phyloP scores from a whole-genome alignment of 2,888 invertebrate genomes.

The Lycaena phlaeas region DNA sequence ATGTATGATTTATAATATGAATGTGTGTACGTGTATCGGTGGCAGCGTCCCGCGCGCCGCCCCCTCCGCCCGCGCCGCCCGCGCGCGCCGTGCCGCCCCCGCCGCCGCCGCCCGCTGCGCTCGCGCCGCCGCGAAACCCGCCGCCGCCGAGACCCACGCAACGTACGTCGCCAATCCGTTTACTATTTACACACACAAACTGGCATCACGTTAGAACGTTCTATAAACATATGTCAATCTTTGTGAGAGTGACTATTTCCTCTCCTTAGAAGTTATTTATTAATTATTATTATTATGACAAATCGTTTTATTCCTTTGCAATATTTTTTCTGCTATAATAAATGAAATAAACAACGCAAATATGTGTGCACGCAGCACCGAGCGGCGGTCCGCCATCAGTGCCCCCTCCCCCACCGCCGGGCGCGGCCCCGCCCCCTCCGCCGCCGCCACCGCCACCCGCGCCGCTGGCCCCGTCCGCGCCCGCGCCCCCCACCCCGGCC shows the following conservation, averaged over 20 bases:
- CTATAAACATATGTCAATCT: too few relatives aligned
- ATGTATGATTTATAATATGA: too few relatives aligned
- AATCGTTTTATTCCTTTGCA: too few relatives aligned
- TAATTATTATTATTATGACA: too few relatives aligned
- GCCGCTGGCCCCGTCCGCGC: slow-evolving; percentile 31
- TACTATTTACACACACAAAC: too few relatives aligned
- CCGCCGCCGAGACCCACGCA: slow-evolving; percentile 69
- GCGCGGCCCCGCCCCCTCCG: slow-evolving; percentile 38
- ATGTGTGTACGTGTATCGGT: too few relatives aligned
- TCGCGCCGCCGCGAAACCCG: slow-evolving; percentile 50
- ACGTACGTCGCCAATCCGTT: too few relatives aligned
- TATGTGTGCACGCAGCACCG: slow-evolving; percentile 29
- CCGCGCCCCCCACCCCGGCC: slow-evolving; percentile 46
- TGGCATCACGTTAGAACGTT: too few relatives aligned
- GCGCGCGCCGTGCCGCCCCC: slow-evolving; percentile 65
- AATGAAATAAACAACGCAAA: too few relatives aligned
- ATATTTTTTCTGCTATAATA: too few relatives aligned
- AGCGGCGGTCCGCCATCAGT: slow-evolving; percentile 34
- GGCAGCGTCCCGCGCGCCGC: slow-evolving; percentile 63
- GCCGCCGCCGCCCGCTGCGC: slow-evolving; percentile 33
- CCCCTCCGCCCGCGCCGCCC: slow-evolving; percentile 76
- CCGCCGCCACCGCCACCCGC: slow-evolving; percentile 38
- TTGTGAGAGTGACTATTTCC: too few relatives aligned
- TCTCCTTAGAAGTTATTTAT: too few relatives aligned
- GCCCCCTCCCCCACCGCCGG: slow-evolving; percentile 43